These are phyloP conservation scores for Peromyscus maniculatus DNA, from an alignment of 2,113 vertebrate genomes.

Conservation along the genomic window DNA sequence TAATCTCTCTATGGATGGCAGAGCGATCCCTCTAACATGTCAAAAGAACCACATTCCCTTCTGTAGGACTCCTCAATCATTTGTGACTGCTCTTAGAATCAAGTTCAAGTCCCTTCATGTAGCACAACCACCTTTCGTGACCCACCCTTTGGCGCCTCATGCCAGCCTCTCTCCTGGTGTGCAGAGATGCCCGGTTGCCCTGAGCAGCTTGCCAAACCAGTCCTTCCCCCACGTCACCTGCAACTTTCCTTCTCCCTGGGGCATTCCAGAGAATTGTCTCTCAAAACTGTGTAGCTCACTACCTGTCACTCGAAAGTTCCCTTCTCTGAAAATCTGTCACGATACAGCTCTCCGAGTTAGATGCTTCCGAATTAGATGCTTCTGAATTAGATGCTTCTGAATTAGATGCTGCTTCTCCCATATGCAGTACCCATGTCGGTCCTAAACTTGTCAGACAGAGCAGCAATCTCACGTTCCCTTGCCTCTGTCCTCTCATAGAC, in stretches of 20 bases:
- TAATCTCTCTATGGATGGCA: constrained; percentile 23
- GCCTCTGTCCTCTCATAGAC: not conserved
- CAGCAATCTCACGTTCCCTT: not conserved
- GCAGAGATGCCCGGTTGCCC: not conserved
- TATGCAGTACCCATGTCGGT: not conserved
- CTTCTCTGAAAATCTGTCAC: not conserved
- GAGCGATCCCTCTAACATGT: constrained; percentile 46
- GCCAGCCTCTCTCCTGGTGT: not conserved
- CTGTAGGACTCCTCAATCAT: not conserved
- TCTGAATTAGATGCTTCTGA: not conserved
- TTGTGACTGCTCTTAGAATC: not conserved
- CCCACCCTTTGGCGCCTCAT: not conserved
- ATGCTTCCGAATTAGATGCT: too few relatives aligned
- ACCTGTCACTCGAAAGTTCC: not conserved
- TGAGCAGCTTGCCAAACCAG: too few relatives aligned
- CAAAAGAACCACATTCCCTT: not conserved
- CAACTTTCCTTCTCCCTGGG: not conserved
- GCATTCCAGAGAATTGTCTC: not conserved
- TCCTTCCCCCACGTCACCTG: not conserved
- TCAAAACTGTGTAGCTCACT: not conserved
- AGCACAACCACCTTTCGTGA: not conserved
- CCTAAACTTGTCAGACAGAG: not conserved
- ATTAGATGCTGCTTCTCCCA: not conserved
- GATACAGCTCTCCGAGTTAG: not conserved
- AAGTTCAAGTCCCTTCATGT: not conserved